Conservation (phyloP, 2,888 invertebrate species). For the Hydrotaea diabolus region DNA sequence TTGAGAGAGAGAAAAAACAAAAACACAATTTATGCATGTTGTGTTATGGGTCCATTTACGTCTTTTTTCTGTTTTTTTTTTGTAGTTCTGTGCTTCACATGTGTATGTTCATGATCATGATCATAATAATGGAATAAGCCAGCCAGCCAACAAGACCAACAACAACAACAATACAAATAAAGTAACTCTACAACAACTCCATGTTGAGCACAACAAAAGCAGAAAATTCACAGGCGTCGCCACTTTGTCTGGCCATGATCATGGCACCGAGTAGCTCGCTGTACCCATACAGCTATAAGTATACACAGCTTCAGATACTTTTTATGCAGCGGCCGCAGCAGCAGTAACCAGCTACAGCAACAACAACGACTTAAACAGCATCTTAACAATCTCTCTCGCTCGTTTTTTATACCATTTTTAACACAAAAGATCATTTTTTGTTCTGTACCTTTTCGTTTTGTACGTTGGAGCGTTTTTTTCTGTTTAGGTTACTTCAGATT, state of each 20-base stretch:
- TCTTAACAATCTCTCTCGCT: slow-evolving; percentile 46
- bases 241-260: slow-evolving; percentile 77
- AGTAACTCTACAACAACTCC: slow-evolving; percentile 59
- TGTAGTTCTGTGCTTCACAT: slow-evolving; percentile 14
- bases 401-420: slow-evolving; percentile 45
- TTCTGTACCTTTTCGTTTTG: slow-evolving; percentile 40
- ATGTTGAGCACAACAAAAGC: slow-evolving; percentile 52
- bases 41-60: slow-evolving; percentile 41
- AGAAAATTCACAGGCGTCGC: slow-evolving; percentile 78
- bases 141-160: too few species aligned
- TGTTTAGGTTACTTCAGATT: slow-evolving; percentile 39
- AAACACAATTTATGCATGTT: slow-evolving; percentile 42
- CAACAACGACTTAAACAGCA: slow-evolving; percentile 35
- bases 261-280: slow-evolving; percentile 51
- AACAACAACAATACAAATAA: slow-evolving; percentile 39
- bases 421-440: slow-evolving; percentile 42
- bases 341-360: slow-evolving; percentile 43
- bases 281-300: background rate
- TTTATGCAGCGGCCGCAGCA: slow-evolving; percentile 32
- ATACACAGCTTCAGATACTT: slow-evolving; percentile 38
- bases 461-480: slow-evolving; percentile 38
- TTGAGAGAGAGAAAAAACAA: background rate
- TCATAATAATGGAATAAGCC: slow-evolving; percentile 47
- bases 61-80: background rate
- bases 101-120: slow-evolving; percentile 56